Evolutionary conservation across 2,113 vertebrate species (phyloP).

Genomic region (Amphiprion ocellaris): DNA sequence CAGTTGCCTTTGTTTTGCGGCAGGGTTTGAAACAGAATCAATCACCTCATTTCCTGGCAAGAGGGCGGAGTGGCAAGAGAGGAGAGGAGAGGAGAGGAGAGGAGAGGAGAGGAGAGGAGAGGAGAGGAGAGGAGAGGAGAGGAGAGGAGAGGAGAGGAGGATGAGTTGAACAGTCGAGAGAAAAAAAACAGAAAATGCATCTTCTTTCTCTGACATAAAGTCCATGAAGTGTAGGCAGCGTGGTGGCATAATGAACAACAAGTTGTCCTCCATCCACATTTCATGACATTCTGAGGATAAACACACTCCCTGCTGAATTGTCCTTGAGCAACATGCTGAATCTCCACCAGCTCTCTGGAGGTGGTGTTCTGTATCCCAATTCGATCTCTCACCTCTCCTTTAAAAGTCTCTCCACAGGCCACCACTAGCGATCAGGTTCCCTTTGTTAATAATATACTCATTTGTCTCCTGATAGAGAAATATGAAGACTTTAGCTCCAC

Average conservation of each 20-base stretch:
- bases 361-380: conserved; percentile 11
- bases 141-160: not conserved
- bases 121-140: not conserved
- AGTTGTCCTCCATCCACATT: conserved; percentile 39
- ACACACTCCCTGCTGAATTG: conserved; percentile 60
- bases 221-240: conserved; percentile 48
- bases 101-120: conserved; percentile 4
- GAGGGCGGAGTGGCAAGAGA: conserved; percentile 30
- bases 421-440: not conserved
- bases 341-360: conserved; percentile 14
- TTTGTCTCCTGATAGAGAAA: conserved; percentile 12
- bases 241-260: conserved; percentile 41
- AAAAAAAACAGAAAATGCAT: not conserved
- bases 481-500: conserved; percentile 53
- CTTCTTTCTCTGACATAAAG: conserved; percentile 20
- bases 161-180: too few species aligned
- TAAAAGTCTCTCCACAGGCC: conserved; percentile 13
- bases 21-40: conserved; percentile 60
- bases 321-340: conserved; percentile 55
- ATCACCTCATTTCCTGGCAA: conserved; percentile 68
- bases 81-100: conserved; percentile 5
- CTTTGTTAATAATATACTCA: conserved; percentile 21
- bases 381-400: conserved; percentile 15
- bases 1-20: conserved; percentile 64
- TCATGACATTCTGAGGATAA: conserved; percentile 55